Evolutionary conservation across 2,113 vertebrate species (phyloP).

Genomic region (Pachypanchax playfairii): DNA sequence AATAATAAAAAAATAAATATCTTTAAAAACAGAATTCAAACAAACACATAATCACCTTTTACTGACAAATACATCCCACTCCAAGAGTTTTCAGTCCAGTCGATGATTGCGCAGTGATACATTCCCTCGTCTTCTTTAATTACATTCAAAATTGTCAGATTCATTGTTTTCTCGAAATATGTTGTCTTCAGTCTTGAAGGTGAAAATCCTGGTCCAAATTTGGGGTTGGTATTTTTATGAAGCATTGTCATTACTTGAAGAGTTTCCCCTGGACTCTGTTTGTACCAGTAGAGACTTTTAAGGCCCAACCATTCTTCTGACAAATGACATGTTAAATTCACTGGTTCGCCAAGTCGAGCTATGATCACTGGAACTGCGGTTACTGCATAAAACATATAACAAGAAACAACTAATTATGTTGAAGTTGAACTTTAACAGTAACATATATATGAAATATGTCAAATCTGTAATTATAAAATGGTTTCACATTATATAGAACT

Average conservation of each 20-base stretch:
- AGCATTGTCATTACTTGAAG: constrained; percentile 8
- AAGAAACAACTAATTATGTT: no score
- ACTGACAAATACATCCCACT: constrained; percentile 27
- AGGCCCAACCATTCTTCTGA: accelerated
- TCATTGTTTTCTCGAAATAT: accelerated
- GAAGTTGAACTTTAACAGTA: no score
- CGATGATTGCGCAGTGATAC: constrained; percentile 30
- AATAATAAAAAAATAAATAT: no score
- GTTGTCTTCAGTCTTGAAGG: not conserved
- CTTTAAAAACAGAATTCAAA: no score
- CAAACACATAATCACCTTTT: constrained; percentile 25
- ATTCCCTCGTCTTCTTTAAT: constrained; percentile 25
- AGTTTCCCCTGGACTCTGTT: constrained; percentile 1
- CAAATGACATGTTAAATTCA: not conserved
- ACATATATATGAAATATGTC: no score
- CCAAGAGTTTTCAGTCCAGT: constrained; percentile 17
- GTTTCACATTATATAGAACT: no score
- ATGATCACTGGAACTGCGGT: not conserved
- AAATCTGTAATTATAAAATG: no score
- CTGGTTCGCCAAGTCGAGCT: constrained; percentile 32
- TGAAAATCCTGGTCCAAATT: accelerated
- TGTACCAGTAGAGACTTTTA: constrained; percentile 16
- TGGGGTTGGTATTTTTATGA: not conserved
- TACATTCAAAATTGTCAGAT: constrained; percentile 15
- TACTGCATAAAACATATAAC: constrained; percentile 3